These are phyloP conservation scores for Branchipolynoe longqiensis DNA, from an alignment of 2,888 invertebrate genomes.

Conservation along the genomic window DNA sequence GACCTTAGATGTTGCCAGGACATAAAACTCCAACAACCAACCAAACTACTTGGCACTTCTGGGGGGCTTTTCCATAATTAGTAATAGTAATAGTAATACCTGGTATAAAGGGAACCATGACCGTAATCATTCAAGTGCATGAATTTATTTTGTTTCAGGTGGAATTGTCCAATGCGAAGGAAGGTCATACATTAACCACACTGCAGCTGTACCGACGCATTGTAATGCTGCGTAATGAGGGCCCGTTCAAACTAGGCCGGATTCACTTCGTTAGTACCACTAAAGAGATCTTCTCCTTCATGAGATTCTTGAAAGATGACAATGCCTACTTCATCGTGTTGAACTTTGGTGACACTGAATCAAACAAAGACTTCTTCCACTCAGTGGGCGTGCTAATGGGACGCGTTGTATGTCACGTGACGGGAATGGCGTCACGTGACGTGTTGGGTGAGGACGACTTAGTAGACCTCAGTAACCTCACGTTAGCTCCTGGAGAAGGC, in stretches of 20 bases:
- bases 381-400: conserved; percentile 63
- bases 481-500: conserved; percentile 73
- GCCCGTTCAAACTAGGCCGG: conserved; percentile 74
- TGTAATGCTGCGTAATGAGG: conserved; percentile 70
- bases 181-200: conserved; percentile 23
- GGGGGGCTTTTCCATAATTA: no score
- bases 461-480: conserved; percentile 66
- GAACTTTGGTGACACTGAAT: conserved; percentile 72
- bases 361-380: conserved; percentile 69
- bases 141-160: conserved; percentile 13
- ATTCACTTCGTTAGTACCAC: conserved; percentile 70
- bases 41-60: no score
- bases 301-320: conserved; percentile 66
- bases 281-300: conserved; percentile 76
- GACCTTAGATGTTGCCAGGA: no score
- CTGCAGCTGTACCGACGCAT: conserved; percentile 62
- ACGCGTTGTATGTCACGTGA: conserved; percentile 63
- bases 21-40: no score
- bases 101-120: no score
- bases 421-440: conserved; percentile 70
- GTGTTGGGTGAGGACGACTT: conserved; percentile 63
- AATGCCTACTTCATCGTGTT: conserved; percentile 74
- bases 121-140: no score
- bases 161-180: not conserved
- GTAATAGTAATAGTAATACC: no score